Conservation (phyloP, 2,113 vertebrate genomes). For the Hoplias malabaricus region DNA sequence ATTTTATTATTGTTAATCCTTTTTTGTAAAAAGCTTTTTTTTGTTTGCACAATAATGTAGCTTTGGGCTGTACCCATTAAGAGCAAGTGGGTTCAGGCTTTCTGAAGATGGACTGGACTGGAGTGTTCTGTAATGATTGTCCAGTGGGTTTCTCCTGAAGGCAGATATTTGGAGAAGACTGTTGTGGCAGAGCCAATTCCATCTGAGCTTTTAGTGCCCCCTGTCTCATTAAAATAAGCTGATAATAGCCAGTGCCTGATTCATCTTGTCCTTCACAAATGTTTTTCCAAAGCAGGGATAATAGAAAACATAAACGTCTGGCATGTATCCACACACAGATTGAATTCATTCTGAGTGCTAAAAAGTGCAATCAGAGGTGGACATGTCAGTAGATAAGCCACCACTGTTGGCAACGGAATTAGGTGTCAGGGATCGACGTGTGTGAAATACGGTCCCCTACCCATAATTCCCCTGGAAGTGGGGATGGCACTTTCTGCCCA, state of each 20-base stretch:
- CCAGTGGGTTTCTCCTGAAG: conserved; percentile 14
- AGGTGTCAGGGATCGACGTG: conserved; percentile 60
- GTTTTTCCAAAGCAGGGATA: conserved; percentile 36
- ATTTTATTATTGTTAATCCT: too few relatives aligned
- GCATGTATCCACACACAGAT: conserved; percentile 42
- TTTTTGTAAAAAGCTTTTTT: too few relatives aligned
- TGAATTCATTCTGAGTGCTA: conserved; percentile 39
- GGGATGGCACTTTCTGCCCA: conserved; percentile 52
- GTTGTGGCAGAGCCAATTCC: conserved; percentile 32
- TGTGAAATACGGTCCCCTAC: conserved; percentile 56
- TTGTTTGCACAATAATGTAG: too few relatives aligned
- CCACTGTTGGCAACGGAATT: conserved; percentile 57
- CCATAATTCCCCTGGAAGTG: conserved; percentile 57
- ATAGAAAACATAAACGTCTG: conserved; percentile 49
- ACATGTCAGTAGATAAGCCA: conserved; percentile 45
- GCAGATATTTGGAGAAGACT: conserved; percentile 17
- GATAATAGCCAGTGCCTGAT: conserved; percentile 36
- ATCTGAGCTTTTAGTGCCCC: conserved; percentile 38
- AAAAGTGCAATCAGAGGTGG: conserved; percentile 42
- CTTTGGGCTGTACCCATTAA: too few relatives aligned
- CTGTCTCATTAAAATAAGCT: conserved; percentile 47
- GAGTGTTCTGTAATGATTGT: conserved; percentile 10
- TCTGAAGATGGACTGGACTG: neutral
- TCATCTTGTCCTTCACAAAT: conserved; percentile 34
- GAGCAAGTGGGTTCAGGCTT: neutral